Evolutionary conservation across 2,888 invertebrate species (phyloP).

Genomic region (Diplolepis rosae): DNA sequence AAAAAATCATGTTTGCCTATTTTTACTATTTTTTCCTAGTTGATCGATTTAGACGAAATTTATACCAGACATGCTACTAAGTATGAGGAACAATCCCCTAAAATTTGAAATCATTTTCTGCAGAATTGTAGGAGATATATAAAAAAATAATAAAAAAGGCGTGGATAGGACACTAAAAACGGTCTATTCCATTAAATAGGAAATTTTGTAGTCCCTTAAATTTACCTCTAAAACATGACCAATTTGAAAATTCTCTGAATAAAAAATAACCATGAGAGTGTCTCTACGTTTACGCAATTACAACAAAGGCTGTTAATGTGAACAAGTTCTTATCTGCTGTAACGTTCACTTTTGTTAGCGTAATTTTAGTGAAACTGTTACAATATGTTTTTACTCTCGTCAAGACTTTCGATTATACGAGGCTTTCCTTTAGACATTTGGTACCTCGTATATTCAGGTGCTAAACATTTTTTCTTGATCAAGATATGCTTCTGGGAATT

Average conservation of each 20-base stretch:
- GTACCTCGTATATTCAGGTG: neutral
- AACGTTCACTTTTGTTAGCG: constrained; percentile 23
- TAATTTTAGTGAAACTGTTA: constrained; percentile 14
- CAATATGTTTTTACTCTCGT: constrained; percentile 24
- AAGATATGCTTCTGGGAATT: neutral
- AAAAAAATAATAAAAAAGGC: no score
- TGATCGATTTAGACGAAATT: no score
- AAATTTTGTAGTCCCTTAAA: no score
- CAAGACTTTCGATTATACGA: constrained; percentile 8
- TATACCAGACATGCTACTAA: no score
- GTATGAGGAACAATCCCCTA: no score
- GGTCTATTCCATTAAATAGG: no score
- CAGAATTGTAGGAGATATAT: no score
- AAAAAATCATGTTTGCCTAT: no score
- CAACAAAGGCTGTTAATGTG: neutral
- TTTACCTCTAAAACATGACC: no score
- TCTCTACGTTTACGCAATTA: neutral
- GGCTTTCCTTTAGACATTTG: neutral
- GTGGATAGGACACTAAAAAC: no score
- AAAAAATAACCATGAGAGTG: neutral
- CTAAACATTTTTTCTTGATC: neutral
- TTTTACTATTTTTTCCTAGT: no score
- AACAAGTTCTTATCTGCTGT: neutral
- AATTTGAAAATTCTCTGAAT: neutral
- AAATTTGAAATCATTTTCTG: neutral